Base-by-base conservation (phyloP, 2,888 invertebrate species). In the Drosophila mimica region DNA sequence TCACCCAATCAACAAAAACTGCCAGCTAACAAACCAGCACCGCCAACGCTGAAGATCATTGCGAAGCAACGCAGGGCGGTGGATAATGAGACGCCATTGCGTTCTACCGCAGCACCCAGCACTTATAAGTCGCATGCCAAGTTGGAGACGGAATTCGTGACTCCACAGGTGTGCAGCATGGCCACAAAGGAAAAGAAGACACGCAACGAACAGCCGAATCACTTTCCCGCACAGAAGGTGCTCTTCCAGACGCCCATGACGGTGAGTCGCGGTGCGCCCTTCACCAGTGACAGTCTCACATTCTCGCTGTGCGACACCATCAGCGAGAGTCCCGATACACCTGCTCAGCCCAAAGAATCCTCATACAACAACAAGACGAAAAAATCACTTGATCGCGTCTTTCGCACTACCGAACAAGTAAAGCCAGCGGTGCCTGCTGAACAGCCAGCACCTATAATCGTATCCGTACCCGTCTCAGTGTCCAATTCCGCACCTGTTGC, bases 191-290 rank as follows among this genome's bases (percentile, higher is more conserved):
- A 85, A 5, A 75, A 56, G 64, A 89, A 70, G 70, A 84, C 57
- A 2, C 62, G 73, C 20, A 65, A 49, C 6, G 88, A 83, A 0
- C 75, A 88, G 52, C 89, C 82, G 6, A 93, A 92, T 77, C 93
- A 93, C 58, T 93, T 93, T 70, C 90, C 91, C 5, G 90, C 92
- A 2, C 92, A 92, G 63, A 93, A 93, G 71, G 92, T 93, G 7
- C 90, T 93, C 4, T 93, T 93, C 77, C 92, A 92, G 73, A 93
- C 93, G 3, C 93, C 93, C 9, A 92, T 93, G 89, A 88, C 93
- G 4, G 89, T 92, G 9, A 80, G 92, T 52, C 88, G 93, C 0
- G 73, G 53, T 11, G 88, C 91, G 4, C 91, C 91, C 0, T 81
- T 90, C 13, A 68, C 87, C 25, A 91, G 92, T 60, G 91, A 92